Evolutionary conservation across 2,797 vertebrate species (phyloP), one percentile per base, ranked within the genome.

Genomic region (Chiroxiphia lanceolata): DNA sequence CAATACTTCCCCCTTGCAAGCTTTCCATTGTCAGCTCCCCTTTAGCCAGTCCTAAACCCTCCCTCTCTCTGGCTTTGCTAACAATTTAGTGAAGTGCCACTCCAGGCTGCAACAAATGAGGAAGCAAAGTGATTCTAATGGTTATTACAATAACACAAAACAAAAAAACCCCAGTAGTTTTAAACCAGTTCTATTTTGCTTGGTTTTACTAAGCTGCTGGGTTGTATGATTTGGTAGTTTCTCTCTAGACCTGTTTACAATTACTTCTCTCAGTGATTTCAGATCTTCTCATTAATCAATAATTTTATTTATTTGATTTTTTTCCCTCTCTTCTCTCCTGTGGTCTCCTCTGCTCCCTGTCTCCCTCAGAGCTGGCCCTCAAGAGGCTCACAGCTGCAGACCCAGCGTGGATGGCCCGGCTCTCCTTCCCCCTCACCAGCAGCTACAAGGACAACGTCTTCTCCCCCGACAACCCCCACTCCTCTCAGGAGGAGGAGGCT

Each of bases 371-470:
- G 87, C 95, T 97, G 95, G 97, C 97, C 42, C 97, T 97, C 89
- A 97, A 98, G 90, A 95, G 98, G 79, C 96, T 98, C 69, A 98
- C 97, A 3, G 92, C 97, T 54, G 97, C 95, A 1, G 99, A 99
- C 91, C 98, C 99, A 0, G 96, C 97, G 10, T 99, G 99, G 99
- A 98, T 99, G 97, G 98, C 99, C 18, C 98, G 99, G 47, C 98
- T 99, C 40, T 99, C 99, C 27, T 94, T 99, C 78, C 98, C 99
- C 1, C 98, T 99, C 83, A 82, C 97, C 16, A 57, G 97, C 2
- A 98, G 98, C 93, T 99, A 99, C 97, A 99, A 99, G 36, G 99
- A 99, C 94, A 99, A 99, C 3, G 65, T 99, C 56, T 99, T 98
- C 92, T 98, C 98, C 67, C 98, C 98, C 0, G 97, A 97, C 4